phyloP scores from a whole-genome alignment of 2,113 vertebrate species.

The Notarius lentiginosus region DNA sequence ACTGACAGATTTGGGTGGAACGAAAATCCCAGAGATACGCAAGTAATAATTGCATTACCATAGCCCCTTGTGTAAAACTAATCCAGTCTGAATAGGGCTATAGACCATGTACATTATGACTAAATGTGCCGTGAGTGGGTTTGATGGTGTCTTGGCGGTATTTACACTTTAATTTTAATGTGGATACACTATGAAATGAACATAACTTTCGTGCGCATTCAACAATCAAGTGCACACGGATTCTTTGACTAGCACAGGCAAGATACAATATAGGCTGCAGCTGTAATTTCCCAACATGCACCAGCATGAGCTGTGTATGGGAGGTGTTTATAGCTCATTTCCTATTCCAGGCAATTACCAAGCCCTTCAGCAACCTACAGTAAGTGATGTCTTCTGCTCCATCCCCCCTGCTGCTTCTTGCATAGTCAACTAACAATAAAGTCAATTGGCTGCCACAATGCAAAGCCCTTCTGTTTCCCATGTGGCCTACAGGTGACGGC shows the following conservation, averaged over 20 bases:
- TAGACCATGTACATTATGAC: neutral
- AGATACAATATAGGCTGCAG: neutral
- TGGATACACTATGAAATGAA: neutral
- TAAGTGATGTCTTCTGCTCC: neutral
- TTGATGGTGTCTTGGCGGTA: no score
- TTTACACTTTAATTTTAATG: neutral
- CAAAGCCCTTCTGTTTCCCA: neutral
- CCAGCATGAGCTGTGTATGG: neutral
- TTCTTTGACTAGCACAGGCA: neutral
- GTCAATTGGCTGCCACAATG: constrained; percentile 15
- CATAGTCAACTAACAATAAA: neutral
- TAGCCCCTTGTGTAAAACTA: neutral
- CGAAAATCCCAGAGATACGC: neutral
- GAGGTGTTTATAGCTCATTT: constrained; percentile 1
- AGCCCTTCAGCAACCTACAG: constrained; percentile 10
- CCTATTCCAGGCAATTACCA: constrained; percentile 11
- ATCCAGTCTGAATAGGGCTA: neutral
- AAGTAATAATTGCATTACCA: neutral
- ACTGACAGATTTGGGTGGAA: neutral
- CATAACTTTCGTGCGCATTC: neutral
- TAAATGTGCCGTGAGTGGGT: no score
- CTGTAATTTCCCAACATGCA: neutral
- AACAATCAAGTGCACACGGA: neutral
- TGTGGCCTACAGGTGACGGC: neutral
- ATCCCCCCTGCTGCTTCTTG: neutral